phyloP scores from a whole-genome alignment of 2,888 invertebrate genomes.

The Amitus sp. region DNA sequence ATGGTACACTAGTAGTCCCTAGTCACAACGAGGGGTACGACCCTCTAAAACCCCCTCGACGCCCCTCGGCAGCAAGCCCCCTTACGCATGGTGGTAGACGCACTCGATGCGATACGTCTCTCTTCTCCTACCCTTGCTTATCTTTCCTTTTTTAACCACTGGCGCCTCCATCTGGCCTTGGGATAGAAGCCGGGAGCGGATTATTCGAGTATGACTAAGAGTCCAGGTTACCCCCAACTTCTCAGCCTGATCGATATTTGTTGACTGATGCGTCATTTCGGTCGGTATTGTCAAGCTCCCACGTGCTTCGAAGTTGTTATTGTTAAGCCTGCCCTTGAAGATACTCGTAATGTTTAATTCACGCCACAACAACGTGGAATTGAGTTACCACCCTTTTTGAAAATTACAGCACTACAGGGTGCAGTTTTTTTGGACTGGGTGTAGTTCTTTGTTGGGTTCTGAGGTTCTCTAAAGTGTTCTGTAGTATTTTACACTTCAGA shows the following conservation, averaged over 20 bases:
- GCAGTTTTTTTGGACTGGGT: too few relatives aligned
- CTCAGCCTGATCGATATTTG: slow-evolving; percentile 16
- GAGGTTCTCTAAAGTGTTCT: too few relatives aligned
- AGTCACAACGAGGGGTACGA: slow-evolving; percentile 55
- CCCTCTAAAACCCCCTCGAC: slow-evolving; percentile 49
- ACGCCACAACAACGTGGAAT: too few relatives aligned
- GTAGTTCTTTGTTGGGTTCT: too few relatives aligned
- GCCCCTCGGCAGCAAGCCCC: slow-evolving; percentile 23
- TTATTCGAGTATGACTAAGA: slow-evolving; percentile 52
- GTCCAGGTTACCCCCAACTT: slow-evolving; percentile 45
- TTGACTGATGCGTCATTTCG: slow-evolving; percentile 23
- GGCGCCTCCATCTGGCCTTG: slow-evolving; percentile 25
- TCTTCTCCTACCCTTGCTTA: slow-evolving; percentile 30
- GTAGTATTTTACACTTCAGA: too few relatives aligned
- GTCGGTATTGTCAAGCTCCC: slow-evolving; percentile 26
- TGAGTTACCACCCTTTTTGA: neutral
- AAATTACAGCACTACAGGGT: too few relatives aligned
- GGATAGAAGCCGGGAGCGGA: slow-evolving; percentile 31
- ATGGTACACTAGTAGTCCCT: slow-evolving; percentile 53
- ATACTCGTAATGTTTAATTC: too few relatives aligned
- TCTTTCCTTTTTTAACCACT: slow-evolving; percentile 28
- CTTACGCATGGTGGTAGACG: slow-evolving; percentile 39
- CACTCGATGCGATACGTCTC: slow-evolving; percentile 51
- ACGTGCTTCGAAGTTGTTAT: slow-evolving; percentile 2
- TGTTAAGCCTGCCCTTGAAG: too few relatives aligned